Evolutionary conservation across 2,888 invertebrate species (phyloP).

Genomic region (Nesidiocoris tenuis): DNA sequence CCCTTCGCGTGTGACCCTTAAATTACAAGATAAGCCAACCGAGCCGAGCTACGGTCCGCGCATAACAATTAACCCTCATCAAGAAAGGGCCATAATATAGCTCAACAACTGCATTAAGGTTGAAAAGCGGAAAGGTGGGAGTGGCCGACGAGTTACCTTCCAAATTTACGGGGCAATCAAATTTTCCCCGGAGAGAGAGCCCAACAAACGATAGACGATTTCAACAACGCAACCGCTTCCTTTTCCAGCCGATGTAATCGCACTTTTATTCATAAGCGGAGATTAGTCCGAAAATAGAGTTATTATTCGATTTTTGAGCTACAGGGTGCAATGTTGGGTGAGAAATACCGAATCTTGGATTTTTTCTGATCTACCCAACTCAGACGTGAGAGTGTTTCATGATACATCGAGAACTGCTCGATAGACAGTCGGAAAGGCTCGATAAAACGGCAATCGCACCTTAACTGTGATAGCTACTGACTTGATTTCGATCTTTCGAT

Average conservation of each 20-base stretch:
- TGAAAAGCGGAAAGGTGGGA: neutral
- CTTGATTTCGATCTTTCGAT: too few species aligned
- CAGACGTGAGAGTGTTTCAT: too few species aligned
- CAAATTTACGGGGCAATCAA: neutral
- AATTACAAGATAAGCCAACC: slow-evolving; percentile 37
- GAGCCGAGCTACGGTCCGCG: neutral
- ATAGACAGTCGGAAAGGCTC: too few species aligned
- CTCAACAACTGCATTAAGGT: slow-evolving; percentile 37
- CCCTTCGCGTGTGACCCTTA: slow-evolving; percentile 37
- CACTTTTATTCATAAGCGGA: neutral
- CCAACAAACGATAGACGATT: neutral
- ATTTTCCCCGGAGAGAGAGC: neutral
- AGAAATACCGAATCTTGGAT: too few species aligned
- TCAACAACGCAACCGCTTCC: neutral
- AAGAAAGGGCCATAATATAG: slow-evolving; percentile 28
- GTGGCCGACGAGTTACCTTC: slow-evolving; percentile 1
- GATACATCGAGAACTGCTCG: too few species aligned
- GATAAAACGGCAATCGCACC: too few species aligned
- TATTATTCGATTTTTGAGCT: too few species aligned
- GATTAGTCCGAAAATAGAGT: neutral
- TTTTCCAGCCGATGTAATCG: neutral
- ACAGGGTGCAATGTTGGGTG: too few species aligned
- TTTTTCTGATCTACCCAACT: too few species aligned
- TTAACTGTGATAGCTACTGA: too few species aligned
- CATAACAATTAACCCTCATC: slow-evolving; percentile 41